A percentile compares a stretch with the other conserved stretches of the same genome.
These are phyloP conservation scores for Drosophila carrolli DNA, from an alignment of 1,140 invertebrate genomes.

Conservation along the genomic window DNA sequence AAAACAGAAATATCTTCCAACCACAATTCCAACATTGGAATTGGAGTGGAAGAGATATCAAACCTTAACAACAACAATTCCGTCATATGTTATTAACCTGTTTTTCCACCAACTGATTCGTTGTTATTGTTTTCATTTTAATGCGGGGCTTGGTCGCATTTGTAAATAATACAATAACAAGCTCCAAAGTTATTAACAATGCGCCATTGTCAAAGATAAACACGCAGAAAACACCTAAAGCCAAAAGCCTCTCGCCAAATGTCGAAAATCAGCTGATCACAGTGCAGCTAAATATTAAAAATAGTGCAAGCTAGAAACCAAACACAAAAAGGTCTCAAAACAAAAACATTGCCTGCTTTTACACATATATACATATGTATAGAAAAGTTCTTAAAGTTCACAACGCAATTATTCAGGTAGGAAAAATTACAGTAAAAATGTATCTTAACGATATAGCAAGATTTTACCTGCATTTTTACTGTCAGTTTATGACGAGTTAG, in stretches of 20 bases:
- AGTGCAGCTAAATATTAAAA: not conserved
- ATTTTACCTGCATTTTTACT: no score
- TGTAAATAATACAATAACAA: constrained; percentile 34
- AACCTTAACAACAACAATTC: constrained; percentile 10
- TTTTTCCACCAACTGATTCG: constrained; percentile 39
- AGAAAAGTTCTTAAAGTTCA: no score
- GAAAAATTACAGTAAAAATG: no score
- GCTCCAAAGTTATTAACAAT: constrained; percentile 62
- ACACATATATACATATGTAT: no score
- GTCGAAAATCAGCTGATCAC: constrained; percentile 34
- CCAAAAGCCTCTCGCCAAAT: constrained; percentile 30
- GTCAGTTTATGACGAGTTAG: no score
- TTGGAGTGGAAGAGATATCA: not conserved
- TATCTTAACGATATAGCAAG: no score
- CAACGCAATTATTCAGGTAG: no score
- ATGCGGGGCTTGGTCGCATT: constrained; percentile 60
- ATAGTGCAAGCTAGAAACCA: not conserved
- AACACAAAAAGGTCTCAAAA: not conserved
- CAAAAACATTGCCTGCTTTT: no score
- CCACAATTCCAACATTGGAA: no score
- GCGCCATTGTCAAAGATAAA: constrained; percentile 72
- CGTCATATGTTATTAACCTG: constrained; percentile 59
- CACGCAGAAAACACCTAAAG: constrained; percentile 15
- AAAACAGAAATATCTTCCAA: constrained; percentile 2
- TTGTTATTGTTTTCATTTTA: constrained; percentile 53